phyloP scores from a whole-genome alignment of 1,140 invertebrate species.

The Mycetomoellerius zeteki region DNA sequence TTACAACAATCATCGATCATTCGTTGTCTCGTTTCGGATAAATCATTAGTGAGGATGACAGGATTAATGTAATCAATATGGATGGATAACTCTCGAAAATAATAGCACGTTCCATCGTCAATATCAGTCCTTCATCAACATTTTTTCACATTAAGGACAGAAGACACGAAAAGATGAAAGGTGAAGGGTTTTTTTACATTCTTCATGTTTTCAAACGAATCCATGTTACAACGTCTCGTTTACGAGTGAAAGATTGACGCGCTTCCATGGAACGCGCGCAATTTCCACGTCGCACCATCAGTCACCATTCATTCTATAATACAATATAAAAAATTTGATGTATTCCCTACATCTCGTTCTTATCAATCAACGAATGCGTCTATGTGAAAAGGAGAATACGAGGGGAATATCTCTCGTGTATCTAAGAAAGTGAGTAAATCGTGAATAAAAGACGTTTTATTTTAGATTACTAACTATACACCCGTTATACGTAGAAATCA shows the following conservation, averaged over 20 bases:
- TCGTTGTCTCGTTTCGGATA: background rate
- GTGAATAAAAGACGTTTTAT: background rate
- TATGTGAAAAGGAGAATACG: background rate
- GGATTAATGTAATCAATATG: conserved; percentile 34
- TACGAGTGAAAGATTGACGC: conserved; percentile 17
- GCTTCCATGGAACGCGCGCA: conserved; percentile 8
- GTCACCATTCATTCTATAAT: conserved; percentile 26
- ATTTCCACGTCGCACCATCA: conserved; percentile 43
- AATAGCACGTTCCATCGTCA: background rate
- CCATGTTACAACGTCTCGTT: background rate
- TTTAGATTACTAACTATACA: background rate
- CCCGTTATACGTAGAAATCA: background rate
- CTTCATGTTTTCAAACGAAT: background rate
- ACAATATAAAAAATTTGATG: conserved; percentile 24
- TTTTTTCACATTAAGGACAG: background rate
- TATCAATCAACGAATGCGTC: conserved; percentile 17
- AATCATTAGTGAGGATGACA: background rate
- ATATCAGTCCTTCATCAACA: background rate
- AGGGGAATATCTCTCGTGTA: conserved; percentile 1
- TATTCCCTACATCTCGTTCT: background rate
- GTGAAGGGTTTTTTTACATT: background rate
- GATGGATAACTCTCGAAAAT: conserved; percentile 4
- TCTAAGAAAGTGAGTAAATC: conserved; percentile 39
- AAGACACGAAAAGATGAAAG: background rate
- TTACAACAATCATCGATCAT: conserved; percentile 9